Evolutionary conservation across 2,888 invertebrate genomes (phyloP), one percentile per base, ranked within the genome.

Genomic region (Leptinotarsa tumamoca): DNA sequence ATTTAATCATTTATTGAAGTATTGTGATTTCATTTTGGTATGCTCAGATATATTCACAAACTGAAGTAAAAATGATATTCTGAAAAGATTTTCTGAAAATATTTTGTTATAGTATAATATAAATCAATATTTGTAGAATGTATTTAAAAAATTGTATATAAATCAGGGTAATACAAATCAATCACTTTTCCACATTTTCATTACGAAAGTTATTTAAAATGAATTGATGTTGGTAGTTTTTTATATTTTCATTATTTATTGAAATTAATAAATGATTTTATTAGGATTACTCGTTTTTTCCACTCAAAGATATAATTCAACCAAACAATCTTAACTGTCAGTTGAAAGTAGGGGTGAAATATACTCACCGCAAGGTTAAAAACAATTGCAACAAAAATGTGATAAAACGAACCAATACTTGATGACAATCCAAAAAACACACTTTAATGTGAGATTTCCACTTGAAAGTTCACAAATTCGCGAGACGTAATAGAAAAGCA

Each of bases 101-200:
- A 58, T 58, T 58, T 58, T 58, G 23, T 58, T 23, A 58, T 23
- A 58, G 58, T 21, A 27, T 21, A 4, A 58, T 58, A 58, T 58
- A 7, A 58, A 54, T 54, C 43, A 21, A 58, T 21, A 58, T 33
- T 43, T 43, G 15, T 63, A 63, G 63, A 18, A 33, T 43, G 23
- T 58, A 43, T 43, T 43, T 43, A 18, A 63, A 33, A 15, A 27
- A 33, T 63, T 63, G 63, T 63, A 63, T 43, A 63, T 63, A 63
- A 23, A 63, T 63, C 63, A 63, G 63, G 63, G 63, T 63, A 63
- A 33, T 63, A 43, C 7, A 43, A 63, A 63, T 63, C 63, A 63
- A 63, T 63, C 63, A 63, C 7, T 63, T 63, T 33, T 33, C n/a
- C 27, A 17, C 33, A n/a, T 33, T 43, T 63, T 63, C 52, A n/a